Percentiles rank a stretch among this genome's conserved stretches.
Evolutionary conservation across 2,113 vertebrate species (phyloP).

Genomic region (Pseudopodoces humilis): DNA sequence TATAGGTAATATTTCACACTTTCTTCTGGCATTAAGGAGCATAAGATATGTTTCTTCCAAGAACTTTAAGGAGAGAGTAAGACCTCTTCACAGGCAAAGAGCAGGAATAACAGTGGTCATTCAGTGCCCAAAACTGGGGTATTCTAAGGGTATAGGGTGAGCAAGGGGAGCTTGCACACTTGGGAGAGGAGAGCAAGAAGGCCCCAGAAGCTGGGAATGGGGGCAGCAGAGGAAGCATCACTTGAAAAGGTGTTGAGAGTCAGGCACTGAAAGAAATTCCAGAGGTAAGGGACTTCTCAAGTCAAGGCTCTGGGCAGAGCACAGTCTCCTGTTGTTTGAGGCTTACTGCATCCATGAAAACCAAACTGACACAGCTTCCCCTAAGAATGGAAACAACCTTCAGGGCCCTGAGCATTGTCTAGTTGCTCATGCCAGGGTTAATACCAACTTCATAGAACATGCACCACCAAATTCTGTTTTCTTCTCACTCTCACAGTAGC

Average conservation of each 20-base stretch:
- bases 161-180: neutral
- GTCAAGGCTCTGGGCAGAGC: neutral
- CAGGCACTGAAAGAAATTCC: neutral
- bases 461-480: neutral
- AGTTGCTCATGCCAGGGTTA: neutral
- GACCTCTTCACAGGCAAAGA: neutral
- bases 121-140: neutral
- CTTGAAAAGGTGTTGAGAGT: neutral
- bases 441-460: neutral
- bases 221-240: neutral
- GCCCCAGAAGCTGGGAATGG: rapidly evolving
- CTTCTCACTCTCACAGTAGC: neutral
- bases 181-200: neutral
- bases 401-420: neutral
- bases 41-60: neutral
- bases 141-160: neutral
- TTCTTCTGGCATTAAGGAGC: neutral
- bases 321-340: neutral
- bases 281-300: neutral
- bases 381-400: neutral
- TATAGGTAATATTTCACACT: neutral
- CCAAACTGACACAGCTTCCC: neutral
- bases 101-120: neutral
- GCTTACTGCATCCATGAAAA: neutral
- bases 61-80: neutral